phyloP scores from a whole-genome alignment of 1,140 invertebrate genomes.

The Trichogramma pretiosum region DNA sequence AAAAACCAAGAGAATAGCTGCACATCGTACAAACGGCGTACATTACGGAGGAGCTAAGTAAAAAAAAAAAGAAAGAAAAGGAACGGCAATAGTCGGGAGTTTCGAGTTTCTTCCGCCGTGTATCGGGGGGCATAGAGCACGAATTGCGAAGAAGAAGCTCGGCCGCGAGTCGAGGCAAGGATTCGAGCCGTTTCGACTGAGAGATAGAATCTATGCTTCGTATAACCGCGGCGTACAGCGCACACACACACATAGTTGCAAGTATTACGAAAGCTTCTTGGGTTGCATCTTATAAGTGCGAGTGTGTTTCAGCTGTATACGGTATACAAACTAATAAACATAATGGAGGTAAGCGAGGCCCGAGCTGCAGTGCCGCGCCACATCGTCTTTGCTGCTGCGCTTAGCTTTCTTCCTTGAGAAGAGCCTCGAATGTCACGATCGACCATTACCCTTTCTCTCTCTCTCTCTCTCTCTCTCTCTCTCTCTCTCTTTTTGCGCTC shows the following conservation, averaged over 20 bases:
- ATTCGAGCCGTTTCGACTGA: too few relatives aligned
- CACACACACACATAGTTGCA: too few relatives aligned
- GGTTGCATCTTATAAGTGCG: too few relatives aligned
- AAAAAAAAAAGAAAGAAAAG: slow-evolving; percentile 4
- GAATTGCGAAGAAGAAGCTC: slow-evolving; percentile 11
- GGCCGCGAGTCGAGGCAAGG: too few relatives aligned
- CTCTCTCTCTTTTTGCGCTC: too few relatives aligned
- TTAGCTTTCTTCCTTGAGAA: not conserved
- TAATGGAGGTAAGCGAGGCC: slow-evolving; percentile 6
- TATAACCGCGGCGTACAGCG: too few relatives aligned
- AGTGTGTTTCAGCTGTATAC: too few relatives aligned
- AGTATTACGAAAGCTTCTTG: too few relatives aligned
- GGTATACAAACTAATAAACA: too few relatives aligned
- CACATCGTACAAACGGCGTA: not conserved
- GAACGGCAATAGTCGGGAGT: not conserved
- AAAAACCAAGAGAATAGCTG: not conserved
- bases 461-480: too few relatives aligned
- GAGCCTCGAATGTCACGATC: slow-evolving; percentile 12
- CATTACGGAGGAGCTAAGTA: too few relatives aligned
- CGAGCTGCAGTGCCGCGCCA: not conserved
- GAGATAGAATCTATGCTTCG: too few relatives aligned
- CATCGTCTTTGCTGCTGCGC: slow-evolving; percentile 3
- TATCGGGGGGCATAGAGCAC: not conserved
- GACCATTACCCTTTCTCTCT: not conserved
- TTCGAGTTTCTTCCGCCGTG: not conserved